Evolutionary conservation across 1,140 invertebrate genomes (phyloP).

Genomic region (Drosophila prosaltans): DNA sequence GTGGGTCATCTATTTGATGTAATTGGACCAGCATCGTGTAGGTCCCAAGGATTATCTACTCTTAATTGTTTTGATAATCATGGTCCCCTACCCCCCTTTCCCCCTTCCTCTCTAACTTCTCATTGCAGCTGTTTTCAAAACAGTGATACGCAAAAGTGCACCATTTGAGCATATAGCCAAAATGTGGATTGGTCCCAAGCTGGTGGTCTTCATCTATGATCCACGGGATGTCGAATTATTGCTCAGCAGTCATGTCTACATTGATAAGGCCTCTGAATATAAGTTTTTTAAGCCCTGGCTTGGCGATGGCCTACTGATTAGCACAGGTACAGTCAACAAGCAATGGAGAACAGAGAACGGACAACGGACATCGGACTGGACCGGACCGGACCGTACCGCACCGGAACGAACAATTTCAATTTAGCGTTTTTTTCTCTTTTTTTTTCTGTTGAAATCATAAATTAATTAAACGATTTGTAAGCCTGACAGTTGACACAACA

Average conservation of each 20-base stretch:
- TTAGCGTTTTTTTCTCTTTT: constrained; percentile 39
- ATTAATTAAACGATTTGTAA: constrained; percentile 73
- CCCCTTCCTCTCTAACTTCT: background rate
- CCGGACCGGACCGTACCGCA: background rate
- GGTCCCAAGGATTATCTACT: constrained; percentile 23
- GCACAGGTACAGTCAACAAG: constrained; percentile 85
- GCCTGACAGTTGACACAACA: constrained; percentile 76
- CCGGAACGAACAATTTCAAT: constrained; percentile 59
- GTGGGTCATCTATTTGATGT: constrained; percentile 89
- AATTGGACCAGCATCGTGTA: constrained; percentile 85
- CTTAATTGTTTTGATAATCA: no score
- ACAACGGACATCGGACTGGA: background rate
- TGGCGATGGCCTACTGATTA: constrained; percentile 89
- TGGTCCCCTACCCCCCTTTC: background rate
- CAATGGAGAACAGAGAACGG: background rate
- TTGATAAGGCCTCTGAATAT: constrained; percentile 89
- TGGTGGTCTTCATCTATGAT: constrained; percentile 88
- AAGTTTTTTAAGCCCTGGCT: constrained; percentile 90
- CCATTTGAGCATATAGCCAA: constrained; percentile 86
- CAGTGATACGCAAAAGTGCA: constrained; percentile 85
- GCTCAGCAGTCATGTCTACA: constrained; percentile 89
- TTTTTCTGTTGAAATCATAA: constrained; percentile 60
- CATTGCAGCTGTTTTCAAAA: constrained; percentile 87
- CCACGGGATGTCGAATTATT: constrained; percentile 90
- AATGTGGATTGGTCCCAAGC: constrained; percentile 89